These are phyloP conservation scores for Acridotheres tristis DNA, from an alignment of 2,797 vertebrate species.

Conservation along the genomic window DNA sequence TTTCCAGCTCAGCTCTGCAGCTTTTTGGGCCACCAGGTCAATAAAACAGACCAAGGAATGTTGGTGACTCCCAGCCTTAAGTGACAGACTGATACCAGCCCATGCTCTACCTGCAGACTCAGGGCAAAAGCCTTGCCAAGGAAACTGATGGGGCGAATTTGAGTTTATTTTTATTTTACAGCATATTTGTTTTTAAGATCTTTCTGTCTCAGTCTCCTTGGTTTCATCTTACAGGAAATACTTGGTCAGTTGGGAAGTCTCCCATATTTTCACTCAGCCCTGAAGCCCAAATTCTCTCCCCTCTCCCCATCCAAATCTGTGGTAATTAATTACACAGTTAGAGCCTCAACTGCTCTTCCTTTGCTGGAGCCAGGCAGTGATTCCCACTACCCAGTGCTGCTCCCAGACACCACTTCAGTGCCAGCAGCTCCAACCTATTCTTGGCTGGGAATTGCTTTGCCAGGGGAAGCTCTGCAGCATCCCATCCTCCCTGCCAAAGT, in stretches of 20 bases:
- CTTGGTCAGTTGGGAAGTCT: background rate
- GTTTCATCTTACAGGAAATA: background rate
- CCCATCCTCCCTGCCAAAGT: constrained; percentile 22
- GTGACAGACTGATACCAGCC: background rate
- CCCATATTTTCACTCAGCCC: background rate
- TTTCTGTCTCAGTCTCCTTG: background rate
- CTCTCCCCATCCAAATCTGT: background rate
- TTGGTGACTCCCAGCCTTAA: accelerated
- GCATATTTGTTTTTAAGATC: background rate
- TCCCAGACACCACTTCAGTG: background rate
- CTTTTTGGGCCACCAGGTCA: background rate
- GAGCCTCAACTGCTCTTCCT: constrained; percentile 24
- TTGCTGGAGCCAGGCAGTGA: background rate
- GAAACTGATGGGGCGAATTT: background rate
- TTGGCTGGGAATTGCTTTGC: constrained; percentile 18
- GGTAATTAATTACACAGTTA: constrained; percentile 55
- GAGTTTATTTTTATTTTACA: background rate
- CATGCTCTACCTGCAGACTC: accelerated
- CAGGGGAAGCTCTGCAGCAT: background rate
- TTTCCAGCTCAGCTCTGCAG: background rate
- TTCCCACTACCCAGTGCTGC: constrained; percentile 9
- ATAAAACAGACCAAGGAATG: background rate
- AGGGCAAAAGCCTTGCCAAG: background rate
- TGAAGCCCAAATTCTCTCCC: background rate
- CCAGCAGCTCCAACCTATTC: constrained; percentile 27